Evolutionary conservation across 2,113 vertebrate species (phyloP).

Genomic region (Paramormyrops kingsleyae): DNA sequence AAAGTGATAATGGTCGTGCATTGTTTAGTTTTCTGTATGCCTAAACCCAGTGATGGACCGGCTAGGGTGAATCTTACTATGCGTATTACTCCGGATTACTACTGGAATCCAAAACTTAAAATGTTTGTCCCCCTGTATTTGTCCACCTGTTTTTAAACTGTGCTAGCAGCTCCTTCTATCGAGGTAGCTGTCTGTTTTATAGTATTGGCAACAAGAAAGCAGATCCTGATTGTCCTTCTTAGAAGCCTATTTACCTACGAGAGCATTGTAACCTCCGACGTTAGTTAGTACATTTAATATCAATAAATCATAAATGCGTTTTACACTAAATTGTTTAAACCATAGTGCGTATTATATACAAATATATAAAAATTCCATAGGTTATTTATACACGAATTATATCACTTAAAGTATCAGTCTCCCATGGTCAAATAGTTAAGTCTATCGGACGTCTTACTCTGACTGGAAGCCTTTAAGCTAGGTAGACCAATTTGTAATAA

Average conservation of each 20-base stretch:
- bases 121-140: background rate
- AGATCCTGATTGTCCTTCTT: background rate
- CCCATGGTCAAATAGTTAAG: background rate
- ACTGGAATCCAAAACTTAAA: background rate
- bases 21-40: background rate
- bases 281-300: background rate
- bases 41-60: background rate
- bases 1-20: background rate
- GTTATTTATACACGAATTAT: background rate
- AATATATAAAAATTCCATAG: background rate
- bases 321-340: background rate
- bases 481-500: conserved; percentile 2
- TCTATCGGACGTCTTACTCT: background rate
- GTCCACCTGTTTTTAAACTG: background rate
- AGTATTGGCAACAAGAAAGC: background rate
- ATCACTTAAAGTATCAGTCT: background rate
- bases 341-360: background rate
- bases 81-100: background rate
- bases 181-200: background rate
- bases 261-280: background rate
- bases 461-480: background rate
- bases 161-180: background rate
- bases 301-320: background rate
- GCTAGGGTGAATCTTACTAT: background rate
- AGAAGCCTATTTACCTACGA: background rate